A percentile compares a stretch with the other conserved stretches of the same genome.
Conservation (phyloP, 2,888 invertebrate species). For the Leptopilina drosophilae region DNA sequence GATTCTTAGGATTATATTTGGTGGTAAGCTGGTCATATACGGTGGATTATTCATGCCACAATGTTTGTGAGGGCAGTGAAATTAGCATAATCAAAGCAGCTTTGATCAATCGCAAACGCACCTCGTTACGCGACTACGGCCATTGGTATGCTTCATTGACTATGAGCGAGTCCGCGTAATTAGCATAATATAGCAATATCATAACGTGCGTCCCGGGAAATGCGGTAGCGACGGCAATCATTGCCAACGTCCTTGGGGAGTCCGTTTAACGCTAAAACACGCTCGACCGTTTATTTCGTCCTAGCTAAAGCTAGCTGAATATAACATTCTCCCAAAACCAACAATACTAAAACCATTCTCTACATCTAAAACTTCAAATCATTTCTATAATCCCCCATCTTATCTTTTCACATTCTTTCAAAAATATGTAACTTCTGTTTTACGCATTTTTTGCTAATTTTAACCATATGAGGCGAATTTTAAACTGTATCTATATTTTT, state of each 20-base stretch:
- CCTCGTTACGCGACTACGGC: slow-evolving; percentile 63
- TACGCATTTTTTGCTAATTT: too few species aligned
- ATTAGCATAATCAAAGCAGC: slow-evolving; percentile 71
- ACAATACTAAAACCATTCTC: too few species aligned
- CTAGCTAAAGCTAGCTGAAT: not conserved
- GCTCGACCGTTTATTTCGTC: slow-evolving; percentile 51
- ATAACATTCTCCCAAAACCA: too few species aligned
- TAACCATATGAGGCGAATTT: too few species aligned
- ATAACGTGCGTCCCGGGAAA: slow-evolving; percentile 66
- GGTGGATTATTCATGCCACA: slow-evolving; percentile 22
- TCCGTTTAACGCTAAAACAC: slow-evolving; percentile 58
- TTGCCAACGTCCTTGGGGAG: slow-evolving; percentile 58
- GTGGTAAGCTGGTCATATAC: slow-evolving; percentile 14
- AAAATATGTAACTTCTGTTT: too few species aligned
- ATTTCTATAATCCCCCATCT: too few species aligned
- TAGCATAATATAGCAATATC: slow-evolving; percentile 74
- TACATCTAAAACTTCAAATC: too few species aligned
- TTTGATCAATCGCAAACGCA: slow-evolving; percentile 70
- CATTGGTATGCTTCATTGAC: slow-evolving; percentile 72
- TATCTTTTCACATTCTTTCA: too few species aligned
- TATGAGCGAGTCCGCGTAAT: slow-evolving; percentile 67
- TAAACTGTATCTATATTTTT: too few species aligned
- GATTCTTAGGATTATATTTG: slow-evolving; percentile 24
- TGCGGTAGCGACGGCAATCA: slow-evolving; percentile 52
- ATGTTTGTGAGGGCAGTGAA: slow-evolving; percentile 49